Evolutionary conservation across 37 sponge, comb jelly and placozoan genomes (phyloP).

Genomic region (Beroe forskalii): DNA sequence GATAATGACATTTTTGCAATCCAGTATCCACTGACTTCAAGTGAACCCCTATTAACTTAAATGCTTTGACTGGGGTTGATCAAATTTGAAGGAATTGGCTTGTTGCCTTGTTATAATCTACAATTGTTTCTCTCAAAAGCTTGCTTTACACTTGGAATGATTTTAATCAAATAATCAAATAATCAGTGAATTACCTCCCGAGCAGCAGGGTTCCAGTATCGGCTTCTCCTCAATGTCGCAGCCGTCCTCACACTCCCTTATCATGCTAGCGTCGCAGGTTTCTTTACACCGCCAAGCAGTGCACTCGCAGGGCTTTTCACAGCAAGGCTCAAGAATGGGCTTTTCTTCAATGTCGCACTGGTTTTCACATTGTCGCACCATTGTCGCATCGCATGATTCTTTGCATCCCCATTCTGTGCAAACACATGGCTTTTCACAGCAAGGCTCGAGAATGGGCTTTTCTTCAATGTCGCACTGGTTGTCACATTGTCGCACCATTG

Average conservation of each 20-base stretch:
- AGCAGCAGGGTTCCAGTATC: slow-evolving; percentile 13
- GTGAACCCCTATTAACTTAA: too few species aligned
- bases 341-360: slow-evolving; percentile 48
- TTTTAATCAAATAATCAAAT: too few species aligned
- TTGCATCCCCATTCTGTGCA: slow-evolving; percentile 53
- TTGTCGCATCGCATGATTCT: slow-evolving; percentile 50
- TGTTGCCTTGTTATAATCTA: too few species aligned
- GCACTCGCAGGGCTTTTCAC: background rate
- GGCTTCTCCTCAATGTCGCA: slow-evolving; percentile 61
- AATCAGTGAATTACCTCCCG: background rate
- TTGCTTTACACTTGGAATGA: too few species aligned
- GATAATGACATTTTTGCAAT: too few species aligned
- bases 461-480: slow-evolving; percentile 49
- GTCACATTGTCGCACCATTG: slow-evolving; percentile 27
- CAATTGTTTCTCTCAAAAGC: too few species aligned
- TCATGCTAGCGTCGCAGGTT: slow-evolving; percentile 41
- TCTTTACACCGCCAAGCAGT: background rate
- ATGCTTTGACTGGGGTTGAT: too few species aligned
- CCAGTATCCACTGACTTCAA: too few species aligned
- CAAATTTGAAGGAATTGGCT: too few species aligned
- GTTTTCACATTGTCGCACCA: slow-evolving; percentile 28
- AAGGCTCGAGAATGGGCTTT: slow-evolving; percentile 35
- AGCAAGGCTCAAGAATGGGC: slow-evolving; percentile 29
- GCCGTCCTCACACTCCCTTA: slow-evolving; percentile 9
- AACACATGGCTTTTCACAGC: background rate